These are phyloP conservation scores for Sprattus sprattus DNA, from an alignment of 2,113 vertebrate genomes.

Conservation along the genomic window DNA sequence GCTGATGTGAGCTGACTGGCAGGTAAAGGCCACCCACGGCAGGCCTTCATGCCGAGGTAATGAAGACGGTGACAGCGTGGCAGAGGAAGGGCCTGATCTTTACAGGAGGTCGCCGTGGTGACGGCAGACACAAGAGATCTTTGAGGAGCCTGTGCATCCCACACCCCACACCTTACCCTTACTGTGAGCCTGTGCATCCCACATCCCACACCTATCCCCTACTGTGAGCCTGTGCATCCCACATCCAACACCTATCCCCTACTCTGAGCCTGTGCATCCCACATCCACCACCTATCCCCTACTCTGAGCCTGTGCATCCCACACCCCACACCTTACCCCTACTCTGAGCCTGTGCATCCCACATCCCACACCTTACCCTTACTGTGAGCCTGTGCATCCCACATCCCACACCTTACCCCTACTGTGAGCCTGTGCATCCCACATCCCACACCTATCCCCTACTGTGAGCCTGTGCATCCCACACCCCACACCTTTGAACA, in stretches of 20 bases:
- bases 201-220: no score
- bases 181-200: background rate
- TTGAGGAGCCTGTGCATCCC: background rate
- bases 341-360: background rate
- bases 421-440: background rate
- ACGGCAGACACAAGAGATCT: background rate
- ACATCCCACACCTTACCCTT: no score
- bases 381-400: background rate
- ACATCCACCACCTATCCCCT: background rate
- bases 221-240: background rate
- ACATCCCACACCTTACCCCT: no score
- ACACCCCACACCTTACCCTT: background rate
- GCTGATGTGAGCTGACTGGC: slow-evolving; percentile 34
- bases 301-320: background rate
- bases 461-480: background rate
- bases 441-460: no score
- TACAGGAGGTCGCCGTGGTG: background rate
- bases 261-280: background rate
- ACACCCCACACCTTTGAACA: background rate
- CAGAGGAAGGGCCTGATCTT: background rate
- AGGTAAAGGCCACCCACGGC: slow-evolving; percentile 13
- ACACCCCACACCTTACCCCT: no score
- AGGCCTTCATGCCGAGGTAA: slow-evolving; percentile 31
- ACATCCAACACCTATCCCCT: no score
- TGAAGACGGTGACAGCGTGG: slow-evolving; percentile 41